phyloP scores from a whole-genome alignment of 2,113 vertebrate species.

The Mobula hypostoma region DNA sequence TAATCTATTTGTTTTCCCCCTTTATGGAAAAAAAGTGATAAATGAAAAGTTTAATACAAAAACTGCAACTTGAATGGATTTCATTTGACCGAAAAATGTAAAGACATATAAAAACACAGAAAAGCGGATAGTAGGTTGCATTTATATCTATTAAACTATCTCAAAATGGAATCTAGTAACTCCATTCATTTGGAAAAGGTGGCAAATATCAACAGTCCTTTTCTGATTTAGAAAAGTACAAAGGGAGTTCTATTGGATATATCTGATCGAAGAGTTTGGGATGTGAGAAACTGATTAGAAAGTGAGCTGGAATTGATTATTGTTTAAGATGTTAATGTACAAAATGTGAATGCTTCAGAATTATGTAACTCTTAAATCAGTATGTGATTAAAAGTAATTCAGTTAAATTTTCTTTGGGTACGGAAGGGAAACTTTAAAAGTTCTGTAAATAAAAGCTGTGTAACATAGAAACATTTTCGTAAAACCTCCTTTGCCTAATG shows the following conservation, averaged over 20 bases:
- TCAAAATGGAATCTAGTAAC: background rate
- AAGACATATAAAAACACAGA: background rate
- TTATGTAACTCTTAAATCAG: slow-evolving; percentile 1
- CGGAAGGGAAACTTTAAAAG: background rate
- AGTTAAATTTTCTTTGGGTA: background rate
- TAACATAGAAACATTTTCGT: slow-evolving; percentile 15
- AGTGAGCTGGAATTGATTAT: background rate
- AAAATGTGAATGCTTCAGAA: slow-evolving; percentile 20
- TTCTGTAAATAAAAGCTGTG: slow-evolving; percentile 30
- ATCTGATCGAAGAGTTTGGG: background rate
- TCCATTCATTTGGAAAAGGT: background rate
- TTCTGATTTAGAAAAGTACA: background rate
- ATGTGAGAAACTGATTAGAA: slow-evolving; percentile 5
- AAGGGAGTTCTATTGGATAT: background rate
- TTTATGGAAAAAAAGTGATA: background rate
- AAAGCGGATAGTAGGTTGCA: slow-evolving; percentile 7
- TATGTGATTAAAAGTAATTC: background rate
- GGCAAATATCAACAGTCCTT: background rate
- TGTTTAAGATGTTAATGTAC: slow-evolving; percentile 10
- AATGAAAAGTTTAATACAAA: background rate
- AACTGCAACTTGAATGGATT: background rate
- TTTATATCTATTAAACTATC: slow-evolving; percentile 23
- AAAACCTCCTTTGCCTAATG: background rate
- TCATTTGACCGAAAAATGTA: background rate
- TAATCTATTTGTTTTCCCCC: background rate